Evolutionary conservation across 2,113 vertebrate species (phyloP), one percentile per base, ranked within the genome.

Genomic region (Sinocyclocheilus maitianheensis): DNA sequence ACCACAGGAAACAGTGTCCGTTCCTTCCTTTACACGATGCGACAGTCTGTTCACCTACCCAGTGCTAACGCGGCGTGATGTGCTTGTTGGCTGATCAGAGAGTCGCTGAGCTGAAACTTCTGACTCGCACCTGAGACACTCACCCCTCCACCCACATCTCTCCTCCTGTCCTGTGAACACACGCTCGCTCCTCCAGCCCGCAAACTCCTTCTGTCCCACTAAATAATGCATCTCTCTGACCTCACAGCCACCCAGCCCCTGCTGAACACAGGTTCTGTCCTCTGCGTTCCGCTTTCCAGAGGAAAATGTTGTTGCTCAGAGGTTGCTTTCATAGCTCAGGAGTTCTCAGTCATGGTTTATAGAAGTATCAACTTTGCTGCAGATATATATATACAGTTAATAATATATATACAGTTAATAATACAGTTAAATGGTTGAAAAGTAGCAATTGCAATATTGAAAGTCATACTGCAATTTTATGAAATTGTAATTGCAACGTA

Each of bases 1-100:
- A 85, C 53, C 85, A 65, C 83, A 79, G 79, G 55, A 85, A 72
- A 86, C 62, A 20, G 60, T 65, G 78, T 82, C 85, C 83, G 55
- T 82, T 85, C 72, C 85, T 82, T 85, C 72, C 85, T 87, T 85
- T 85, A 83, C 77, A 74, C 14, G 53, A 82, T 77, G 60, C 12
- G 78, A 86, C 67, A 84, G 81, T 88, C 81, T 84, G 81, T 77
- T 87, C 82, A 75, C 82, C 85, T 81, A 81, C 83, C 83, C 69
- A 77, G 87, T 46, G 77, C 77, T 88, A 81, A 84, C 77, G 13
- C 67, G 62, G 67, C 82, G 37, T 87, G 86, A 87, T 87, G 82
- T 60, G 86, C 76, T 84, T 77, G 67, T 53, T 62, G 86, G 51
- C 75, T 72, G 81, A 77, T 87, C 46, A 58, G 86, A 77, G 67